These are phyloP conservation scores for Pomatorhinus ruficollis DNA, from an alignment of 2,113 vertebrate genomes.

Conservation along the genomic window DNA sequence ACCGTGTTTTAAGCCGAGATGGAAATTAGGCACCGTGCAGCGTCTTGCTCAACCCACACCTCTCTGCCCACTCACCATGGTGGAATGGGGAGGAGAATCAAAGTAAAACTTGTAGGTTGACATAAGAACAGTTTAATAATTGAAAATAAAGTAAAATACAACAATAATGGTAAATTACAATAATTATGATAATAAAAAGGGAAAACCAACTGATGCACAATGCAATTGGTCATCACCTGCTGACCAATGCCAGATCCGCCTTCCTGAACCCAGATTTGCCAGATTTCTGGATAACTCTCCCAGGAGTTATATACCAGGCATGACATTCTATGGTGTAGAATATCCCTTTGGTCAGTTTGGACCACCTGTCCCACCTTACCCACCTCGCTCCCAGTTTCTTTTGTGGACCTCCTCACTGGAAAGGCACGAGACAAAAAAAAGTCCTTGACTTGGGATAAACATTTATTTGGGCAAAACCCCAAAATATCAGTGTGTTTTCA, in stretches of 20 bases:
- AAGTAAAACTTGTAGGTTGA: background rate
- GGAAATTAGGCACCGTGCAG: background rate
- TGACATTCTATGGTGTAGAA: background rate
- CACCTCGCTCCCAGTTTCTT: background rate
- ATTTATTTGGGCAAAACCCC: background rate
- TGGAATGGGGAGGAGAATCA: background rate
- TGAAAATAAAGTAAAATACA: background rate
- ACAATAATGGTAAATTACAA: no score
- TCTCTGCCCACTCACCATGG: background rate
- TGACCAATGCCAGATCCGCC: background rate
- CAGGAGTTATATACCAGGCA: background rate
- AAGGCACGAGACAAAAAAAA: background rate
- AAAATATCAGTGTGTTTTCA: background rate
- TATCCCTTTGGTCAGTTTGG: background rate
- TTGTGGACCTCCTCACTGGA: background rate
- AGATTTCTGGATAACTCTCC: accelerated
- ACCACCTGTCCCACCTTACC: no score
- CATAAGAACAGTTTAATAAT: background rate
- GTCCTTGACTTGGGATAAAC: background rate
- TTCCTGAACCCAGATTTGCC: accelerated
- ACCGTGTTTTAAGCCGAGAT: background rate
- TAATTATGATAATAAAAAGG: background rate
- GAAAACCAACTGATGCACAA: background rate
- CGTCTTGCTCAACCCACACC: background rate
- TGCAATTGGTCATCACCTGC: background rate